Evolutionary conservation across 2,888 invertebrate genomes (phyloP), one percentile per base, ranked within the genome.

Genomic region (Andrena minutula): DNA sequence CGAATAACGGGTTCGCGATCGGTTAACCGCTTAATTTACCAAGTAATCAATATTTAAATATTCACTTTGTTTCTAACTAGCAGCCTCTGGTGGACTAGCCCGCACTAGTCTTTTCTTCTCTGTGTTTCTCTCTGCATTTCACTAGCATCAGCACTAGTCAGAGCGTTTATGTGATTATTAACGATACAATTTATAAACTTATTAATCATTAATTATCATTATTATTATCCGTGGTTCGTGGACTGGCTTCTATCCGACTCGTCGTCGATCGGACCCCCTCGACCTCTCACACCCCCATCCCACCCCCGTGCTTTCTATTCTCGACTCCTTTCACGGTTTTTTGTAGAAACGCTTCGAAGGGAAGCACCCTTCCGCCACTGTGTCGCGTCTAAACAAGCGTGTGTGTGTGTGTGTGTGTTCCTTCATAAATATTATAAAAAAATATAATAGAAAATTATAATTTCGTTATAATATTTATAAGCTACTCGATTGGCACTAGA

Each of bases 21-120:
- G 83, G 82, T 87, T 84, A 86, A 87, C 66, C 82, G 80, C 82
- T 88, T 88, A 83, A 49, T 70, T 82, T 83, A 83, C 86, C 82
- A 70, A 84, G 77, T 86, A 89, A 88, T 85, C 84, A 87, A 88
- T 88, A 89, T 88, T 56, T 89, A 90, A 86, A 88, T 91, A 89
- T 87, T 86, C 74, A 90, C 79, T 88, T 89, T 87, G 87, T 90
- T 78, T 91, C 91, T 92, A 92, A 90, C 91, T 93, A 93, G 92
- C 92, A 92, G 92, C 92, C 91, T 93, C 90, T 88, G 87, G 87
- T 90, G 92, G n/a, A 92, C 92, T 93, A 92, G 92, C 90, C 87
- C 83, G 90, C 91, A 91, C 92, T 92, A 92, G 92, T 90, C 90
- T 32, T 75, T 56, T 49, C 70, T 53, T 63, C 51, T 49, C 32